These are phyloP conservation scores for Caenorhabditis sp. DNA, from an alignment of 2,888 invertebrate species.

Conservation along the genomic window DNA sequence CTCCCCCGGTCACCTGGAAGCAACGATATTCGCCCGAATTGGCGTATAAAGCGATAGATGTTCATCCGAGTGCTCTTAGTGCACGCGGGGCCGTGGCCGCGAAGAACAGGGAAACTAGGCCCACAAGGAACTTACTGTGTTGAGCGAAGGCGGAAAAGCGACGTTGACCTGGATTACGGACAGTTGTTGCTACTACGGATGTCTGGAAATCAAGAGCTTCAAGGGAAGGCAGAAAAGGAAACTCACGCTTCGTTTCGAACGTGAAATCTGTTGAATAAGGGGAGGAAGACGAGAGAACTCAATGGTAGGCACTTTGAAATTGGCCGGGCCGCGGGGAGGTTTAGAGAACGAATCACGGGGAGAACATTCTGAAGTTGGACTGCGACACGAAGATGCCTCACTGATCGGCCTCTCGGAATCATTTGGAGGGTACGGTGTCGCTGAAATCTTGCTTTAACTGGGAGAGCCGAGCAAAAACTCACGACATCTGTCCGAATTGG, in stretches of 20 bases:
- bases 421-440: slow-evolving; percentile 44
- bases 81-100: slow-evolving; percentile 27
- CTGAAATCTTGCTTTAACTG: no score
- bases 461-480: slow-evolving; percentile 1
- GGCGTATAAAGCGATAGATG: slow-evolving; percentile 13
- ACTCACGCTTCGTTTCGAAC: slow-evolving; percentile 45
- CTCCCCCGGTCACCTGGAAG: slow-evolving; percentile 50
- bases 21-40: slow-evolving; percentile 16
- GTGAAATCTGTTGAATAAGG: not conserved
- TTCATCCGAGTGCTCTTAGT: slow-evolving; percentile 13
- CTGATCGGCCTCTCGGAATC: slow-evolving; percentile 28
- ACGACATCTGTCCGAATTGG: slow-evolving; percentile 35
- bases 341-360: slow-evolving; percentile 28
- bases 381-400: slow-evolving; percentile 15
- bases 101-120: slow-evolving; percentile 9
- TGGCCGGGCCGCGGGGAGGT: not conserved
- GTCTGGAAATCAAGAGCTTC: slow-evolving; percentile 34
- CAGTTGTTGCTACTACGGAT: slow-evolving; percentile 37
- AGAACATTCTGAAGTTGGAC: slow-evolving; percentile 6
- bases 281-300: slow-evolving; percentile 31
- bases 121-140: slow-evolving; percentile 25
- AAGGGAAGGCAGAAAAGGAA: not conserved
- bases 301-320: slow-evolving; percentile 13
- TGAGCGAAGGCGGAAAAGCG: slow-evolving; percentile 45
- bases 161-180: slow-evolving; percentile 11